A percentile compares a stretch with the other conserved stretches of the same genome.
Evolutionary conservation across 2,113 vertebrate genomes (phyloP).

Genomic region (Muntiacus muntjak): DNA sequence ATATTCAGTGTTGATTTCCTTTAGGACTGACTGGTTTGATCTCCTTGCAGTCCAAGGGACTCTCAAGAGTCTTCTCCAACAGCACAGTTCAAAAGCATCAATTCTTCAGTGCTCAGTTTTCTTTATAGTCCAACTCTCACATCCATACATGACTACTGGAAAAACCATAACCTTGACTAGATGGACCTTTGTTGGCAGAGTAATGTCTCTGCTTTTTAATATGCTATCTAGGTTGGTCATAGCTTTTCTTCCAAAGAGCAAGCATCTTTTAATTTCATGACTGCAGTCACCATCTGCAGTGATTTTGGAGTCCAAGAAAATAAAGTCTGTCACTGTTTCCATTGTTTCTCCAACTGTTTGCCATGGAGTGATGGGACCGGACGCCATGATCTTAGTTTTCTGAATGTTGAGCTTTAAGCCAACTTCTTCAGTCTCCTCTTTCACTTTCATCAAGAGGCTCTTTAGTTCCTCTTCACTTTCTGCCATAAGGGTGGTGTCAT

Average conservation of each 20-base stretch:
- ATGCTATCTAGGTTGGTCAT: neutral
- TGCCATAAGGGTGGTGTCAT: neutral
- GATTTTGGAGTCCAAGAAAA: neutral
- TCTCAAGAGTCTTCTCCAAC: neutral
- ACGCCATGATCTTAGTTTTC: neutral
- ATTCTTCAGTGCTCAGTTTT: neutral
- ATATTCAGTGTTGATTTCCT: neutral
- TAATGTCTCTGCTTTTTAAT: neutral
- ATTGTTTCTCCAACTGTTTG: neutral
- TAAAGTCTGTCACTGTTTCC: neutral
- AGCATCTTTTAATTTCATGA: neutral
- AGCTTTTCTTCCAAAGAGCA: neutral
- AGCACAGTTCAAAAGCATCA: neutral
- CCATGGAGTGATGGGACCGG: rapidly evolving
- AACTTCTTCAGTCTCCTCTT: neutral
- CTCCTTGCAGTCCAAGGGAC: neutral
- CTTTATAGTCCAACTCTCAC: neutral
- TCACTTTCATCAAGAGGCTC: neutral
- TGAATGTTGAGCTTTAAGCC: neutral
- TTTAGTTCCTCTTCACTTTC: neutral
- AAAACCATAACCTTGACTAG: neutral
- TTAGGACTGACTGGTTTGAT: neutral
- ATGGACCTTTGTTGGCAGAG: neutral
- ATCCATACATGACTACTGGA: neutral
- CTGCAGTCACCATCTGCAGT: neutral